phyloP scores from a whole-genome alignment of 2,797 vertebrate species.

The Enteromius paludinosus region DNA sequence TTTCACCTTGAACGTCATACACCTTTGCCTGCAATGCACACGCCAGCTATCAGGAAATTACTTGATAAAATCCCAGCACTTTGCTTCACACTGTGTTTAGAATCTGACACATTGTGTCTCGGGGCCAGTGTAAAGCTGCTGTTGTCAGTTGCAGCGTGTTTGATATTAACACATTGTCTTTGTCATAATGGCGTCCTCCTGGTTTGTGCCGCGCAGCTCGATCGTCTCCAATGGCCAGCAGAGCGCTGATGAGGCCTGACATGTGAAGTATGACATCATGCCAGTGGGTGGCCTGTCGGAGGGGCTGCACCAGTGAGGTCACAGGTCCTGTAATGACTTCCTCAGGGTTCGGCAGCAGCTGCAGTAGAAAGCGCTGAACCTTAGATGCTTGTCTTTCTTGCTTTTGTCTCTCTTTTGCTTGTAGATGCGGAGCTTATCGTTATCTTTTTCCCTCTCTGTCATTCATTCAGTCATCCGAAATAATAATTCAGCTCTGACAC shows the following conservation, averaged over 20 bases:
- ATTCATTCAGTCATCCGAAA: background rate
- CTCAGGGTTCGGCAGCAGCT: slow-evolving; percentile 54
- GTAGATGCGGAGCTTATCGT: background rate
- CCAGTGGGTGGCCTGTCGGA: slow-evolving; percentile 66
- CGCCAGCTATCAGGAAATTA: slow-evolving; percentile 24
- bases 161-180: slow-evolving; percentile 62
- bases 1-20: background rate
- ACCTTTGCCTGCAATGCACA: background rate
- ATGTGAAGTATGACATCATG: slow-evolving; percentile 77
- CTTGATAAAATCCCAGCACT: slow-evolving; percentile 29
- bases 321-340: slow-evolving; percentile 68
- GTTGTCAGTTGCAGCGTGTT: slow-evolving; percentile 58
- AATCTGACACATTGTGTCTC: slow-evolving; percentile 47
- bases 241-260: slow-evolving; percentile 72
- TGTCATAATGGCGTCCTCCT: slow-evolving; percentile 74
- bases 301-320: slow-evolving; percentile 70
- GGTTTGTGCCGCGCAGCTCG: slow-evolving; percentile 56
- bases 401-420: slow-evolving; percentile 40
- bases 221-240: slow-evolving; percentile 45
- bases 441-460: background rate
- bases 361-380: background rate
- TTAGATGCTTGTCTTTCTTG: slow-evolving; percentile 21
- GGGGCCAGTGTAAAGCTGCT: slow-evolving; percentile 44
- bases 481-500: background rate
- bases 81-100: slow-evolving; percentile 33